A percentile compares a stretch with the other conserved stretches of the same genome.
Evolutionary conservation across 1,140 invertebrate species (phyloP).

Genomic region (Drosophila pachea): DNA sequence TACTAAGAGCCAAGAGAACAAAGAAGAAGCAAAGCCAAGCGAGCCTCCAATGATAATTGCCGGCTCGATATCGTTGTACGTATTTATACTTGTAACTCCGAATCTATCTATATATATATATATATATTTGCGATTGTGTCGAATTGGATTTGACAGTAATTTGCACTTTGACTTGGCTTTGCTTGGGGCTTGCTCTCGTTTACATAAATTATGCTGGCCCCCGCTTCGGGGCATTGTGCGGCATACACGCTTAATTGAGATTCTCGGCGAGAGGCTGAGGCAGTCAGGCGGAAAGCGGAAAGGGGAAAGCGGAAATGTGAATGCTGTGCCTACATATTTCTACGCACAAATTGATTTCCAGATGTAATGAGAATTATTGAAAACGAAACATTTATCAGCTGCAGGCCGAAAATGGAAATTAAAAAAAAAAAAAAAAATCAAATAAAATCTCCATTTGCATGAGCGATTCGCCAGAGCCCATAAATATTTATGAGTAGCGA

Average conservation of each 20-base stretch:
- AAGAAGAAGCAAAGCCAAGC: too few species aligned
- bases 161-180: constrained; percentile 6
- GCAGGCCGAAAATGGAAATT: background rate
- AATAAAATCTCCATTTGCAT: constrained; percentile 1
- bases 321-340: constrained; percentile 36
- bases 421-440: too few species aligned
- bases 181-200: constrained; percentile 39
- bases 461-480: constrained; percentile 20
- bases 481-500: constrained; percentile 49
- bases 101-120: background rate
- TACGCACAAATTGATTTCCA: constrained; percentile 6
- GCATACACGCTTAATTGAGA: constrained; percentile 6
- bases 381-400: background rate
- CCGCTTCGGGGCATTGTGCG: constrained; percentile 24
- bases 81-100: too few species aligned
- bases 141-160: constrained; percentile 33
- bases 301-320: constrained; percentile 58
- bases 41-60: constrained; percentile 29
- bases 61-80: too few species aligned
- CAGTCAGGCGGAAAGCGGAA: constrained; percentile 7
- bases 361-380: background rate
- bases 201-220: constrained; percentile 47
- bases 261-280: constrained; percentile 12
- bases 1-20: too few species aligned
- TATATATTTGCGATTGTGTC: constrained; percentile 5